A percentile compares a stretch with the other conserved stretches of the same genome.
Conservation (phyloP, 2,888 invertebrate genomes). For the Meliscaeva auricollis region DNA sequence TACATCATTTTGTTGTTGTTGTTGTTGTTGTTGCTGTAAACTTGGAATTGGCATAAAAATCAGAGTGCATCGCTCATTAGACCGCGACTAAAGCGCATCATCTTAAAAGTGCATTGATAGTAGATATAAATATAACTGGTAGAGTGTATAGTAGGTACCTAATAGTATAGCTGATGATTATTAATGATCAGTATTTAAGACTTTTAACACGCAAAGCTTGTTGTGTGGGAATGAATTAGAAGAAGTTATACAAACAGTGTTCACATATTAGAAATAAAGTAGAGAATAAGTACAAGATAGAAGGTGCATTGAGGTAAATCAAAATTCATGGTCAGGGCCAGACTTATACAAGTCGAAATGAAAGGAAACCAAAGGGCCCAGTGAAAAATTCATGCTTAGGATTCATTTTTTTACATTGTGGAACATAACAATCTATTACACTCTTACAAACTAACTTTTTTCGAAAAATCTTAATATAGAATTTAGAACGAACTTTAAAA, state of each 20-base stretch:
- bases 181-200: slow-evolving; percentile 58
- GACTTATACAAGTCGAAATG: too few species aligned
- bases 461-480: too few species aligned
- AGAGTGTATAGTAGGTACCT: too few species aligned
- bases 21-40: neutral
- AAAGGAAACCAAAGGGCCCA: too few species aligned
- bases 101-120: slow-evolving; percentile 54
- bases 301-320: neutral
- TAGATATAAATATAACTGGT: slow-evolving; percentile 13
- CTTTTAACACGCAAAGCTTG: slow-evolving; percentile 41
- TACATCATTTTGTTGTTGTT: slow-evolving; percentile 23
- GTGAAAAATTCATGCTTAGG: too few species aligned
- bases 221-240: slow-evolving; percentile 54
- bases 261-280: slow-evolving; percentile 15
- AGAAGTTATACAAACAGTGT: neutral
- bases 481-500: too few species aligned
- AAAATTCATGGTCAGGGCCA: neutral
- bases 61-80: slow-evolving; percentile 67
- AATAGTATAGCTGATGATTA: slow-evolving; percentile 31
- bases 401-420: too few species aligned
- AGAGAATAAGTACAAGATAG: neutral
- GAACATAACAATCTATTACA: too few species aligned
- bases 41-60: slow-evolving; percentile 47
- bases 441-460: too few species aligned
- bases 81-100: slow-evolving; percentile 35